Conservation (phyloP, 2,113 vertebrate species). For the Tupaia chinensis region DNA sequence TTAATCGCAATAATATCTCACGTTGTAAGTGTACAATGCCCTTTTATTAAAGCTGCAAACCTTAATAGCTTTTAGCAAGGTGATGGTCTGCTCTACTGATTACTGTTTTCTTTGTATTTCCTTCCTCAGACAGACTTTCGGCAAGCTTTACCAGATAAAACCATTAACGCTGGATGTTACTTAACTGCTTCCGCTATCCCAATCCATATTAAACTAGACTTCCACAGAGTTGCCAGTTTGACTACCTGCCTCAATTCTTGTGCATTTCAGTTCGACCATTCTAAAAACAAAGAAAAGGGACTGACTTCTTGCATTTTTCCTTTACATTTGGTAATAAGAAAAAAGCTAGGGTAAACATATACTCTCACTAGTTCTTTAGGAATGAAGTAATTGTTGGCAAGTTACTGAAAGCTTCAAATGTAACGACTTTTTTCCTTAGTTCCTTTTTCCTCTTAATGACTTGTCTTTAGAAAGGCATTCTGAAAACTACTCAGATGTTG, state of each 20-base stretch:
- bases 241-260: constrained; percentile 5
- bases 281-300: constrained; percentile 42
- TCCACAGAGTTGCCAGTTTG: constrained; percentile 43
- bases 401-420: constrained; percentile 43
- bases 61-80: constrained; percentile 66
- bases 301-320: constrained; percentile 47
- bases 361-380: constrained; percentile 55
- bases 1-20: constrained; percentile 82
- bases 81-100: constrained; percentile 40
- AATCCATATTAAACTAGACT: background rate
- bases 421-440: background rate
- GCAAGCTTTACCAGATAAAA: constrained; percentile 34
- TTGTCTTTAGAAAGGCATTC: constrained; percentile 45
- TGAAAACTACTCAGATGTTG: constrained; percentile 30
- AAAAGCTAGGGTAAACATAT: constrained; percentile 27
- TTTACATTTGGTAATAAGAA: background rate
- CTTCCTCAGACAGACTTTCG: constrained; percentile 54
- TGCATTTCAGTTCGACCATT: constrained; percentile 54
- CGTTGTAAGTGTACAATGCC: constrained; percentile 64
- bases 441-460: background rate
- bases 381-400: constrained; percentile 20
- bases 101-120: constrained; percentile 36
- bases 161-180: constrained; percentile 40
- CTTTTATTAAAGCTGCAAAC: constrained; percentile 78
- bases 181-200: constrained; percentile 14